These are phyloP conservation scores for Anabas testudineus DNA, from an alignment of 2,797 vertebrate genomes.

Conservation along the genomic window DNA sequence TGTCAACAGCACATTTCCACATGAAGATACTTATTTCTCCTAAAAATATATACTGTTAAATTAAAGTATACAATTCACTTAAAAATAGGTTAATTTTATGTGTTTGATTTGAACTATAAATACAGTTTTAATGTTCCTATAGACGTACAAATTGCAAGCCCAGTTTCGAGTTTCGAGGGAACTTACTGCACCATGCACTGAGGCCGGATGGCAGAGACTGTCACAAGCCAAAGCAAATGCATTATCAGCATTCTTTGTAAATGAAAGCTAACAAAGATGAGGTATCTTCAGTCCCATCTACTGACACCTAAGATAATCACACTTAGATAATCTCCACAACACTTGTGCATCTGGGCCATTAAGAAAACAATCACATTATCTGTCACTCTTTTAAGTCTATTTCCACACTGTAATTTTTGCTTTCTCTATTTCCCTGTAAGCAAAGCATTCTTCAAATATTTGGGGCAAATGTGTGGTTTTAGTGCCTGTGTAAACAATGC, in stretches of 20 bases:
- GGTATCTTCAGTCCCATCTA: conserved; percentile 61
- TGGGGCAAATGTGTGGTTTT: conserved; percentile 43
- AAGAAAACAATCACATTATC: conserved; percentile 74
- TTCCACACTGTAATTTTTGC: conserved; percentile 59
- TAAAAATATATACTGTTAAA: too few relatives aligned
- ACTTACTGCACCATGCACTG: background rate
- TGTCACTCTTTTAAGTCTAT: conserved; percentile 76
- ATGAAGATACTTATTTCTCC: too few relatives aligned
- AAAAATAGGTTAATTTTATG: too few relatives aligned
- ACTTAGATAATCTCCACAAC: conserved; percentile 66
- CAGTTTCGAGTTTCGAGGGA: too few relatives aligned
- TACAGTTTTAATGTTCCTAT: too few relatives aligned
- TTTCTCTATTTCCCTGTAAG: conserved; percentile 54
- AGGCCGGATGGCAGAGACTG: conserved; percentile 49
- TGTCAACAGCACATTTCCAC: too few relatives aligned
- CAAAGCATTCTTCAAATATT: conserved; percentile 52
- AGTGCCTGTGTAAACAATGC: conserved; percentile 82
- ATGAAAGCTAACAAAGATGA: conserved; percentile 58
- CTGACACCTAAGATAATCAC: conserved; percentile 70
- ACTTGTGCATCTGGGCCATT: conserved; percentile 61
- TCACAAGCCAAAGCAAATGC: conserved; percentile 50
- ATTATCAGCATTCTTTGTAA: conserved; percentile 52
- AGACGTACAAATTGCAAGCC: too few relatives aligned
- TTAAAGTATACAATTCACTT: too few relatives aligned
- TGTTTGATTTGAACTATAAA: too few relatives aligned